Evolutionary conservation across 1,140 invertebrate genomes (phyloP), one percentile per base, ranked within the genome.

Genomic region (Dendrolimus kikuchii): DNA sequence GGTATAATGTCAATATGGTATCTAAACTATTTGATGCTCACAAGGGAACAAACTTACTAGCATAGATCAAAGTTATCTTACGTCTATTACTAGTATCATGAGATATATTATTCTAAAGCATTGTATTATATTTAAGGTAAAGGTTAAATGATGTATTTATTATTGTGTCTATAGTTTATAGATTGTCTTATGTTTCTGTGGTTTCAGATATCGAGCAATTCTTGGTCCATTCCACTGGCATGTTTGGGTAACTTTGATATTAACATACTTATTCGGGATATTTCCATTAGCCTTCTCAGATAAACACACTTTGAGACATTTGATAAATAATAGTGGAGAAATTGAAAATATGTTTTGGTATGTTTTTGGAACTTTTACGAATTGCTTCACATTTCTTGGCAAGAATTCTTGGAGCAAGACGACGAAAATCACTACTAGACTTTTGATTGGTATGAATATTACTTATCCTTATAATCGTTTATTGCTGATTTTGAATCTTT

Each of bases 311-410:
- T 68, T 94, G 5, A 79, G 76, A 6, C 90, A 91, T 63, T 73
- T 94, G 7, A 60, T 93, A 9, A 88, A 91, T 42, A 89, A 91
- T 59, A 91, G 91, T 51, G 89, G 90, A 41, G 91, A 93, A 83
- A 81, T 93, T 9, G 92, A 93, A 74, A 92, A 93, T 59, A 93
- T 93, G 91, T 93, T 93, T 71, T 93, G 92, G 92, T 94, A 93
- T 71, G 92, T 95, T 9, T 95, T 94, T 62, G 93, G 93, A 6
- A 94, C 93, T 43, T 95, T 94, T 74, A 95, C 93, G 2, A 95
- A 94, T 66, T 91, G 91, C 58, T 94, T 95, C 58, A 91, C 91
- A 4, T 93, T 94, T 64, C 88, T 86, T 41, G 92, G 91, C 5
- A 89, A 89, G 60, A 89, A 91, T 53, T 91, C 92, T 2, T 93